phyloP scores from a whole-genome alignment of 2,113 vertebrate genomes.

The Euleptes europaea region DNA sequence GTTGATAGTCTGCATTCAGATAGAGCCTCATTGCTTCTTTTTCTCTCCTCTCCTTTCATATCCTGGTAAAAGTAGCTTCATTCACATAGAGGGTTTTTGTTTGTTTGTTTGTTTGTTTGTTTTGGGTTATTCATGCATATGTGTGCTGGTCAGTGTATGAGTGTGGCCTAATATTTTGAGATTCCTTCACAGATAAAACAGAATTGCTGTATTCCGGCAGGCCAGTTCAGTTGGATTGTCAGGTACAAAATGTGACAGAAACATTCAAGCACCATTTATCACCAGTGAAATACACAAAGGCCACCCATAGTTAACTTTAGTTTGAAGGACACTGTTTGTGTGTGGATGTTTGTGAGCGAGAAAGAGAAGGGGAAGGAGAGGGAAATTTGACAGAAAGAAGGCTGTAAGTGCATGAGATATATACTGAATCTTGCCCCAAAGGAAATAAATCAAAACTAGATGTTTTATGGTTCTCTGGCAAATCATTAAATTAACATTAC shows the following conservation, averaged over 20 bases:
- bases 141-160: neutral
- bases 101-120: neutral
- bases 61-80: neutral
- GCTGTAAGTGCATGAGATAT: neutral
- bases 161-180: neutral
- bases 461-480: constrained; percentile 36
- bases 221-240: neutral
- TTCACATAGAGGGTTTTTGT: neutral
- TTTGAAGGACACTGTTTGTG: constrained; percentile 26
- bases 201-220: neutral
- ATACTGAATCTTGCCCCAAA: constrained; percentile 28
- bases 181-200: neutral
- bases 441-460: constrained; percentile 39
- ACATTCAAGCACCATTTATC: constrained; percentile 24
- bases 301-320: constrained; percentile 13
- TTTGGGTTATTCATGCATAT: neutral
- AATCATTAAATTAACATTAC: constrained; percentile 34
- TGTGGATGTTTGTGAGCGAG: constrained; percentile 22
- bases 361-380: constrained; percentile 21
- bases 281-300: constrained; percentile 16
- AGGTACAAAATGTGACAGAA: constrained; percentile 1
- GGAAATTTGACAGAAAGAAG: neutral
- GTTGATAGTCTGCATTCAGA: neutral
- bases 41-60: neutral
- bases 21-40: neutral